Base-by-base conservation (phyloP, 2,113 vertebrate genomes). In the Austrofundulus limnaeus region DNA sequence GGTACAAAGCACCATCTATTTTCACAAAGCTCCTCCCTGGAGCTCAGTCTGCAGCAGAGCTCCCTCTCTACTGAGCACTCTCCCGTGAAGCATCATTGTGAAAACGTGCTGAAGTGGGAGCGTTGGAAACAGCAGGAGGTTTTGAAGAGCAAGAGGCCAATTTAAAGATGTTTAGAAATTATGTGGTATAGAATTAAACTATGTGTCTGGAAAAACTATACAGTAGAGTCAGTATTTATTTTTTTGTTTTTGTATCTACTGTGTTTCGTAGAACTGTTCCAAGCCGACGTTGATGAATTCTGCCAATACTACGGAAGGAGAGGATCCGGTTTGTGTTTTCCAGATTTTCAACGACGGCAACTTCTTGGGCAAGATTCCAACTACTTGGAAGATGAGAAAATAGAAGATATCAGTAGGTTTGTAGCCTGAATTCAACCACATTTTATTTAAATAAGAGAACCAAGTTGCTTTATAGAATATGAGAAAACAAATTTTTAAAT, bases 341-440 rank as follows among this genome's bases (percentile, higher is more conserved):
- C 97, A 80, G 97, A 99, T 92, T 99, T 97, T 87, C 95, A 95
- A 77, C 95, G 94, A 89, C 98, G 96, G 89, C 95, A 95, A 91
- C 88, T 93, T 63, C 93, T 94, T 86, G 93, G 93, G 59, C 96
- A 95, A 84, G 94, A 95, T 66, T 97, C 97, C 87, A 99, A 99
- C 92, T 98, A 95, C 88, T 90, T 99, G 92, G 95, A 95, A 89
- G 95, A 97, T 48, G 94, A 96, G 84, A 96, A 95, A 93, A 92
- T 93, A 70, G 95, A 97, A 87, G 95, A 95, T 80, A 93, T 96
- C 88, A 95, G 91, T 94, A 98, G 97, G 97, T 99, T 93, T 90
- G 92, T 94, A 90, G 87, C 81, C 88, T 89, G 87, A 87, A 86
- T 92, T 75, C 77, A 87, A 66, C 87, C 86, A 88, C 92, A 62